These are phyloP conservation scores for Manis pentadactyla DNA, from an alignment of 2,797 vertebrate genomes.

Conservation along the genomic window DNA sequence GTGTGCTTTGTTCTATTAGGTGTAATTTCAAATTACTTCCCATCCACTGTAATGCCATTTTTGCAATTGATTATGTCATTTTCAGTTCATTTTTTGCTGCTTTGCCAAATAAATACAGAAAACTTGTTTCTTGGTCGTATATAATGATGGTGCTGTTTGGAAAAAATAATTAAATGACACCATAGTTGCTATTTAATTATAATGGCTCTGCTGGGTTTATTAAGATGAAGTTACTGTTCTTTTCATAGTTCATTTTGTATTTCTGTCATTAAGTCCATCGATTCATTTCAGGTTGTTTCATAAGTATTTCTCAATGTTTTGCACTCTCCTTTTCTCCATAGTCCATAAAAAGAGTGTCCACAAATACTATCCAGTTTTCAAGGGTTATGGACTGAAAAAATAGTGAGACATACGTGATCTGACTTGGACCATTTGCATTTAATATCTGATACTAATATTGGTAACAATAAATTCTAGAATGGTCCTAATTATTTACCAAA, in stretches of 20 bases:
- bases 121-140: slow-evolving; percentile 64
- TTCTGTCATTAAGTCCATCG: slow-evolving; percentile 54
- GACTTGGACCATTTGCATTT: neutral
- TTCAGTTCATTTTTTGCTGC: slow-evolving; percentile 61
- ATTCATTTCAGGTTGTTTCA: slow-evolving; percentile 7
- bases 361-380: neutral
- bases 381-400: neutral
- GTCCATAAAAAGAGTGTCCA: neutral
- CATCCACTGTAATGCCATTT: slow-evolving; percentile 54
- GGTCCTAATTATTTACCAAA: neutral
- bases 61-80: slow-evolving; percentile 61
- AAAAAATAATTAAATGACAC: slow-evolving; percentile 77
- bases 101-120: slow-evolving; percentile 69
- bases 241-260: slow-evolving; percentile 57
- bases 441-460: neutral
- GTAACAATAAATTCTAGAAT: neutral
- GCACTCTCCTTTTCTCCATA: neutral
- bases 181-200: slow-evolving; percentile 70
- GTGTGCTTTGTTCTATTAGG: slow-evolving; percentile 61
- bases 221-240: slow-evolving; percentile 66
- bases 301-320: slow-evolving; percentile 23
- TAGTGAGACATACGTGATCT: neutral
- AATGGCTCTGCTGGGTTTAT: slow-evolving; percentile 35
- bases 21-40: slow-evolving; percentile 76
- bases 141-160: slow-evolving; percentile 56